Base-by-base conservation (phyloP, 2,113 vertebrate genomes). In the Accipiter virgatus region DNA sequence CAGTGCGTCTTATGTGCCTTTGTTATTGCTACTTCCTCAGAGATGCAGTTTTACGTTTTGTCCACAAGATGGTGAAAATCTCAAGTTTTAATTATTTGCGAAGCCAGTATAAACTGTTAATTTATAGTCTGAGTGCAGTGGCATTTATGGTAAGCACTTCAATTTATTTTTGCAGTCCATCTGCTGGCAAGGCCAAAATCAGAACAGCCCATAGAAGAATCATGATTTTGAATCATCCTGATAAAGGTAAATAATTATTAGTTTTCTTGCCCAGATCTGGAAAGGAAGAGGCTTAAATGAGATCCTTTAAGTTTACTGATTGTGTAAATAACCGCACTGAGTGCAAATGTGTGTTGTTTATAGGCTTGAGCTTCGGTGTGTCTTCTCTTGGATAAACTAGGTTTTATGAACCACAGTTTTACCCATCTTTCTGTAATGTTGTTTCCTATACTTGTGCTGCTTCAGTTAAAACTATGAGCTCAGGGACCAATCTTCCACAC, bases 151-250 rank as follows among this genome's bases (percentile, higher is more conserved):
- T 93, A 97, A 98, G 77, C 83, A 68, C 72, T 96, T 98, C 66
- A 63, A 95, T 97, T 98, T 98, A 59, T 68, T 97, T 96, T 97
- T 98, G 88, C 97, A 99, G 99, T 95, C 98, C 99, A 65, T 98
- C 98, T 96, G 98, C 97, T 97, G 96, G 95, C 79, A 99, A 99
- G 96, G 67, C 96, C 86, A 99, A 99, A 97, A 98, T 99, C 93
- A 98, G 98, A 85, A 98, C 98, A 71, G 99, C 99, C 17, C 99
- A 99, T 82, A 98, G 98, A 86, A 99, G 97, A 97, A 98, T 99
- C 90, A 99, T 99, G 99, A 98, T 99, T 97, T 98, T 99, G 95
- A 99, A 99, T 98, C 99, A 99, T 90, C 99, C 99, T 88, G 99
- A 99, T 98, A 99, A 99, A 99, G 99, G 99, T 99, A 95, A 81